Base-by-base conservation (phyloP, 2,113 vertebrate genomes). In the Centrocercus urophasianus region DNA sequence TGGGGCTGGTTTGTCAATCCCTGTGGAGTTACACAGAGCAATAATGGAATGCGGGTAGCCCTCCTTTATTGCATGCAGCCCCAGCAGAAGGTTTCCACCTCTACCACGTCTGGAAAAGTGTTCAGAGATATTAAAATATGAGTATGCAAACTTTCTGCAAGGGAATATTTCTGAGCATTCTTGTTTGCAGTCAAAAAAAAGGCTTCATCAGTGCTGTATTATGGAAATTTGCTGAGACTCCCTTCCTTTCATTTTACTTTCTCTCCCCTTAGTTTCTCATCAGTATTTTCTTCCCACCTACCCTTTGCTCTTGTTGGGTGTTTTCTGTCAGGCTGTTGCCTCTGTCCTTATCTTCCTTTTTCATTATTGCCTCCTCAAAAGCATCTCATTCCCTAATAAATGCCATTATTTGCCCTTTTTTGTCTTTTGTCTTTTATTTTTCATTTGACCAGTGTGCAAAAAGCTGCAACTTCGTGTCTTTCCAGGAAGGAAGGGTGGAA, bases 151-250 rank as follows among this genome's bases (percentile, higher is more conserved):
- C 40, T 74, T 90, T 72, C 56, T 93, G 54, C 42, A 86, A 89
- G 30, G 42, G 72, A 94, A 88, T 25, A 50, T 74, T 89, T 88
- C 79, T 90, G 64, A 93, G 80, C 65, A 88, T 45, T 13, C 14
- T 38, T 86, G 67, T 60, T 73, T 95, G 16, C 54, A 85, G 76
- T 88, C 71, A 91, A 80, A 48, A 94, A 94, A 94, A 91, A 87
- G 27, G n/a, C 85, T 87, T 95, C 63, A 89, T 93, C 78, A 94
- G 78, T 88, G 85, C 38, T 73, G 75, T 48, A 87, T 88, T 93
- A 94, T 87, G 75, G 78, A 94, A 93, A 95, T 89, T 27, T 83
- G 85, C 88, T 95, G 88, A 95, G 32, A 65, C 60, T 89, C 75
- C 48, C 72, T 92, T 91, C 47, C 76, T 77, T 90, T 86, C 38